phyloP scores from a whole-genome alignment of 2,113 vertebrate species.

The Hemichromis elongatus region DNA sequence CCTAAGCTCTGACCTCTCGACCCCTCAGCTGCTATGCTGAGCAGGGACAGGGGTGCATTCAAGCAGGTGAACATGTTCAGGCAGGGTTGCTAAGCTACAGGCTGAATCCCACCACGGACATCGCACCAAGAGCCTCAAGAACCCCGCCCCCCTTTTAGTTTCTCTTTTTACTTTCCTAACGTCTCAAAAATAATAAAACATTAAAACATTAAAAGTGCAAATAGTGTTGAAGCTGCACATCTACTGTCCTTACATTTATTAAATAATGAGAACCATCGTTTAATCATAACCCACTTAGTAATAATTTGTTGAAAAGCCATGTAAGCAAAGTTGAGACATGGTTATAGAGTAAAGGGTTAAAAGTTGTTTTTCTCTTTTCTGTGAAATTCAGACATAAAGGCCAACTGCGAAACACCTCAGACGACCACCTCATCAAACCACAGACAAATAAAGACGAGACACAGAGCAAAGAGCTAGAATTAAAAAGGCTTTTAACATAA shows the following conservation, averaged over 20 bases:
- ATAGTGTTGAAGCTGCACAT: background rate
- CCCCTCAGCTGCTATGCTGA: background rate
- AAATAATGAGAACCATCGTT: background rate
- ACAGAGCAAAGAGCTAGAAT: background rate
- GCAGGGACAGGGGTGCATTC: background rate
- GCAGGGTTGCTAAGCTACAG: conserved; percentile 16
- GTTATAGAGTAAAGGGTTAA: background rate
- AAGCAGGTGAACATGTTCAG: background rate
- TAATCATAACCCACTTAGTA: background rate
- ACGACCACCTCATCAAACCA: background rate
- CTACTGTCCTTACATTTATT: background rate
- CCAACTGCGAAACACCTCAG: too few species aligned
- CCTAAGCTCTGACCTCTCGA: background rate
- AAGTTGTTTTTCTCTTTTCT: too few species aligned
- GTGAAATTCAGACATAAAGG: too few species aligned
- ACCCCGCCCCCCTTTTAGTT: background rate
- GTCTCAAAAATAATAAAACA: background rate
- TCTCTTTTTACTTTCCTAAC: background rate
- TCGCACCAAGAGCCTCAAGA: background rate
- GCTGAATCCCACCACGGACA: background rate
- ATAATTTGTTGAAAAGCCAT: background rate
- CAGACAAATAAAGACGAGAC: background rate
- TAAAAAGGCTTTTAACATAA: too few species aligned
- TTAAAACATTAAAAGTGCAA: background rate
- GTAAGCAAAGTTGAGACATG: background rate